Percentiles rank a stretch among this genome's conserved stretches.
Conservation (phyloP, 2,888 invertebrate species). For the Unio delphinus region DNA sequence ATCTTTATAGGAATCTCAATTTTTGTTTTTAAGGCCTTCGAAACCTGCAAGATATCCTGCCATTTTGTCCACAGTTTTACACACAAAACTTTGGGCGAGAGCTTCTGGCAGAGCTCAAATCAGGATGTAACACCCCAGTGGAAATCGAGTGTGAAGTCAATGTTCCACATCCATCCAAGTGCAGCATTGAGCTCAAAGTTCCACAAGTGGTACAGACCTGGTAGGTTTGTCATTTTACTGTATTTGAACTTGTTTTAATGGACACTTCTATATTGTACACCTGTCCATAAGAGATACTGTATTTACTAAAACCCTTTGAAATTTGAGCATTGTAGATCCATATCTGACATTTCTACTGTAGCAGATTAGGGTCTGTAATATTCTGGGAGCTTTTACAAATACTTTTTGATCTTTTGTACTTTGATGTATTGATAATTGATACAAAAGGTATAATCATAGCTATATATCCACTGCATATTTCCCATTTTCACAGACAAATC, state of each 20-base stretch:
- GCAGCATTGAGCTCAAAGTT: constrained; percentile 49
- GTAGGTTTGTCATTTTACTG: constrained; percentile 20
- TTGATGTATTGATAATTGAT: too few species aligned
- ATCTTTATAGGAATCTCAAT: background rate
- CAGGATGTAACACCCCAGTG: constrained; percentile 16
- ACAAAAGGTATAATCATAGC: too few species aligned
- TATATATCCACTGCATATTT: too few species aligned
- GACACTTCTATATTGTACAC: background rate
- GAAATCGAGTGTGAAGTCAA: constrained; percentile 18
- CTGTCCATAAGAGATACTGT: too few species aligned
- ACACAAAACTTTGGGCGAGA: constrained; percentile 53
- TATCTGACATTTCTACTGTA: too few species aligned
- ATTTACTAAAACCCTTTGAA: too few species aligned
- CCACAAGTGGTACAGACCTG: constrained; percentile 43
- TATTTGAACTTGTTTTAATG: background rate
- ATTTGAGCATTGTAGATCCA: too few species aligned
- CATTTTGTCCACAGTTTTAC: constrained; percentile 59
- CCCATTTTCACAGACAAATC: too few species aligned
- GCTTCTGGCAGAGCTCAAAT: constrained; percentile 41
- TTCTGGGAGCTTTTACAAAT: too few species aligned
- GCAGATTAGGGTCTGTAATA: too few species aligned
- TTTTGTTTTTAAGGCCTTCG: constrained; percentile 44
- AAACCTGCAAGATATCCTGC: constrained; percentile 57
- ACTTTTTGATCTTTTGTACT: too few species aligned
- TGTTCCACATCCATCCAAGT: constrained; percentile 18